Evolutionary conservation across 2,797 vertebrate species (phyloP).

Genomic region (Sebastes itinus): DNA sequence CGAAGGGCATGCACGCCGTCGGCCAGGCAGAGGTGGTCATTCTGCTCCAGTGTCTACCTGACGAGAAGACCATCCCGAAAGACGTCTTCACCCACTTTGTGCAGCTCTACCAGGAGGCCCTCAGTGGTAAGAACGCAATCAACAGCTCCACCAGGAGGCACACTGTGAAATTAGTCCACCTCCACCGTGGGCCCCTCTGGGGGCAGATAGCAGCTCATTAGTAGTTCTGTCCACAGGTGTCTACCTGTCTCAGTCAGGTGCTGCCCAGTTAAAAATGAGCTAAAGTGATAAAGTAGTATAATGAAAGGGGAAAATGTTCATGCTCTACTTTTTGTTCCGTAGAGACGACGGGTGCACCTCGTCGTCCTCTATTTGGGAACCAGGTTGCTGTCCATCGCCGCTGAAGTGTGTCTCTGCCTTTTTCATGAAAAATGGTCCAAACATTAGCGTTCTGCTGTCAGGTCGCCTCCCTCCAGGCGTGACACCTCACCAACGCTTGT

Average conservation of each 20-base stretch:
- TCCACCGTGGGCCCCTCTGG: neutral
- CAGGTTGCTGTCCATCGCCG: constrained; percentile 26
- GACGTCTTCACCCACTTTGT: constrained; percentile 97
- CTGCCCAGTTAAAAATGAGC: constrained; percentile 20
- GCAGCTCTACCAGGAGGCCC: constrained; percentile 96
- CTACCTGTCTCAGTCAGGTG: neutral
- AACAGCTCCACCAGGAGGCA: constrained; percentile 7
- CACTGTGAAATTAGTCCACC: constrained; percentile 5
- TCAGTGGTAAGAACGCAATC: constrained; percentile 84
- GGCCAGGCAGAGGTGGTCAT: constrained; percentile 96
- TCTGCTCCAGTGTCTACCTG: constrained; percentile 94
- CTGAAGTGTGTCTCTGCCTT: neutral
- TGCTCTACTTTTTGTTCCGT: constrained; percentile 29
- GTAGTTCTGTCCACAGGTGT: constrained; percentile 24
- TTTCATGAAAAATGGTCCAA: constrained; percentile 18
- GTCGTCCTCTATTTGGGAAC: constrained; percentile 38
- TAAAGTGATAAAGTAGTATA: neutral
- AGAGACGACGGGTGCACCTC: neutral
- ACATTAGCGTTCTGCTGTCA: constrained; percentile 39
- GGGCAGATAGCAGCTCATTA: constrained; percentile 16
- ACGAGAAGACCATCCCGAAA: constrained; percentile 97
- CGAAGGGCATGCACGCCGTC: constrained; percentile 97
- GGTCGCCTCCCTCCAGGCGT: constrained; percentile 20
- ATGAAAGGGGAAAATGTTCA: constrained; percentile 5
- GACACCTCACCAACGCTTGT: constrained; percentile 17